Conservation (phyloP, 2,888 invertebrate species). For the Lysandra bellargus region DNA sequence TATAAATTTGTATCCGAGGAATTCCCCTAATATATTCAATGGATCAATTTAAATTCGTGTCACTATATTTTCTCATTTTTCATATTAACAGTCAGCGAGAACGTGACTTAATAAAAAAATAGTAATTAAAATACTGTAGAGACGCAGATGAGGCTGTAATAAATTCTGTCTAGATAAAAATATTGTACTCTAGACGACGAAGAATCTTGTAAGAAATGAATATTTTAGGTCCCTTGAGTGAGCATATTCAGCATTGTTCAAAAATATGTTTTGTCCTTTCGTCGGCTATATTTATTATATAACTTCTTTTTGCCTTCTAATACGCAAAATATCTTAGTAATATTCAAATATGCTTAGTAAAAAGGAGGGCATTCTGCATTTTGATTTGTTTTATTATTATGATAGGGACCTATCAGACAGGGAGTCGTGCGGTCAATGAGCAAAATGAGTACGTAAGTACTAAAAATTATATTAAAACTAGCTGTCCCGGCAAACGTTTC, state of each 20-base stretch:
- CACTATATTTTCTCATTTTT: slow-evolving; percentile 22
- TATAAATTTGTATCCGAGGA: not conserved
- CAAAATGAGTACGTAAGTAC: too few relatives aligned
- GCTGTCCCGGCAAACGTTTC: too few relatives aligned
- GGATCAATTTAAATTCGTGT: not conserved
- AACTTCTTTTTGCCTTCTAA: not conserved
- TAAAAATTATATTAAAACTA: too few relatives aligned
- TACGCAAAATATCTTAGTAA: not conserved
- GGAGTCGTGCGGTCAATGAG: too few relatives aligned
- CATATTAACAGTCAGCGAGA: not conserved
- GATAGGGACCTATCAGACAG: too few relatives aligned
- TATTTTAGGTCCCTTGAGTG: not conserved
- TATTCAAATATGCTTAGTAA: not conserved
- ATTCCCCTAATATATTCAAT: not conserved
- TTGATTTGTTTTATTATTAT: too few relatives aligned
- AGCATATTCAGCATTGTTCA: not conserved
- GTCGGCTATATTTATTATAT: not conserved
- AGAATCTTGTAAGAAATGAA: not conserved
- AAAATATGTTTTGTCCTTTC: not conserved
- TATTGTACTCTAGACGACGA: not conserved
- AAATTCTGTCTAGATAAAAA: not conserved
- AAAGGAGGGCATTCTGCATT: too few relatives aligned
- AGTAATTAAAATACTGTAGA: slow-evolving; percentile 1
- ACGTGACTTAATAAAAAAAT: slow-evolving; percentile 22
- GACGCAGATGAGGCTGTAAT: not conserved